These are phyloP conservation scores for Rhinophrynus dorsalis DNA, from an alignment of 2,797 vertebrate genomes.

Conservation along the genomic window DNA sequence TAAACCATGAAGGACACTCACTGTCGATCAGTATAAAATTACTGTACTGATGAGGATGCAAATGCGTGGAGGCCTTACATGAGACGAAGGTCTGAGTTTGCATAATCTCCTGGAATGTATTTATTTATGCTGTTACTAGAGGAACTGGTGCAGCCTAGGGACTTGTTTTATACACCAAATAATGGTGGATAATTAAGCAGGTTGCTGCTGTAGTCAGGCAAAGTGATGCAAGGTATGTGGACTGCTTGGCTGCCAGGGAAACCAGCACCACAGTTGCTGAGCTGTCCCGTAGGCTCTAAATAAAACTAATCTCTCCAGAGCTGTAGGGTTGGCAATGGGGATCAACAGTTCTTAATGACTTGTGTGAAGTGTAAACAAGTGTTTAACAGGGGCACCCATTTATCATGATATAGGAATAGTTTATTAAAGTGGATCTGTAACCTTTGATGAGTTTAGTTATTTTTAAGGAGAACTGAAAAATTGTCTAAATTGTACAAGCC, in stretches of 20 bases:
- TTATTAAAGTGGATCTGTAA: no score
- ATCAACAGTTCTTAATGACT: constrained; percentile 2
- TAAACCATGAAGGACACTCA: constrained; percentile 12
- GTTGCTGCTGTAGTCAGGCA: constrained; percentile 36
- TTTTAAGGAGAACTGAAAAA: no score
- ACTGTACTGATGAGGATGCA: background rate
- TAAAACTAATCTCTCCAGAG: constrained; percentile 5
- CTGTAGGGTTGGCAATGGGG: background rate
- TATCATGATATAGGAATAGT: background rate
- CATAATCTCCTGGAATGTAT: constrained; percentile 44
- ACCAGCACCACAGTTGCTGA: constrained; percentile 16
- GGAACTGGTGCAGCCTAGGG: constrained; percentile 26
- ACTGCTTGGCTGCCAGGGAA: constrained; percentile 33
- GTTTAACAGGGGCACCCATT: background rate
- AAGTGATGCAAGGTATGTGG: constrained; percentile 26
- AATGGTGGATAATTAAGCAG: constrained; percentile 35
- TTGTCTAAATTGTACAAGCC: no score
- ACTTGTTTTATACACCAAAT: constrained; percentile 20
- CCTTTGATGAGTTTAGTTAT: no score
- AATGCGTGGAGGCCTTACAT: constrained; percentile 1
- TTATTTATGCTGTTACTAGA: constrained; percentile 44
- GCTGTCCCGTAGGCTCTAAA: constrained; percentile 7
- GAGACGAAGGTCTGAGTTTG: background rate
- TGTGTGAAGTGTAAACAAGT: constrained; percentile 34
- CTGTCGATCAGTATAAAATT: background rate